Evolutionary conservation across 2,797 vertebrate species (phyloP), one percentile per base, ranked within the genome.

Genomic region (Gobio occitaniae): DNA sequence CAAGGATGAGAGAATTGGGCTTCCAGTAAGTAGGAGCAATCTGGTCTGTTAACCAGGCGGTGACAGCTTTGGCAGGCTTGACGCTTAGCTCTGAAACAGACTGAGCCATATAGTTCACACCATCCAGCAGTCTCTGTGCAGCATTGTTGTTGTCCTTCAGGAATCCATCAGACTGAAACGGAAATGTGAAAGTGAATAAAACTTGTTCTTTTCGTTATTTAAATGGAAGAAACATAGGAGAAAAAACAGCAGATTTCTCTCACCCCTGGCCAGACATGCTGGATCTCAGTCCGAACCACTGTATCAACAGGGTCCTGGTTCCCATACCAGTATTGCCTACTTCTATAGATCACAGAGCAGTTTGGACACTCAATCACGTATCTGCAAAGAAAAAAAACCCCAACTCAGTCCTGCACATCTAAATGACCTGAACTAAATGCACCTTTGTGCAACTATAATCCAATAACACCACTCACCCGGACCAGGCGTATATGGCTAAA

Each of bases 271-370:
- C 98, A 99, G 91, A 98, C 97, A 3, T 99, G 98, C 84, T 99
- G 97, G 87, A 99, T 99, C 94, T 99, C 98, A 13, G 98, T 99
- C 87, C 98, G 95, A 88, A 99, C 98, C 86, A 99, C 97, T 0
- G 98, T 99, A 91, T 99, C 98, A 90, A 99, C 98, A 41, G 98
- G 98, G 90, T 99, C 98, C 89, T 99, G 97, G 94, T 99, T 99
- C 78, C 98, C 98, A 91, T 98, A 99, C 98, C 98, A 99, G 93
- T 98, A 99, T 91, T 99, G 98, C 21, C 98, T 95, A 92, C 98
- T 99, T 81, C 98, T 94, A 89, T 99, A 99, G 91, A 99, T 98
- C 90, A 99, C 98, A 0, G 95, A 96, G 1, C 98, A 99, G 93
- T 97, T 97, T 52, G 98, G 97, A 88, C 98, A 99, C 89, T 99